Base-by-base conservation (phyloP, 2,888 invertebrate genomes). In the Drosophila heteroneura region DNA sequence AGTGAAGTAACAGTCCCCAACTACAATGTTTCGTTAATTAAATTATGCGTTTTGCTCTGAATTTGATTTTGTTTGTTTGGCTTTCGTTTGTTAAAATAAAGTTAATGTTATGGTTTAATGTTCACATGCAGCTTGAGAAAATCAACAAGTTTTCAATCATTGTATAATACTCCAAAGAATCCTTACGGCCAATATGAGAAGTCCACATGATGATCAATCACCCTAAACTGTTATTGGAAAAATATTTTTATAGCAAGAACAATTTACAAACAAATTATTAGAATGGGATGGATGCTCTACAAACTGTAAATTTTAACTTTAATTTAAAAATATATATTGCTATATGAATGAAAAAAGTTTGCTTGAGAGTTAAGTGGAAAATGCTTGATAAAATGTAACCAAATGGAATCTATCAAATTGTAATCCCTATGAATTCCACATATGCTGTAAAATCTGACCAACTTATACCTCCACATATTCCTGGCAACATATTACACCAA, bases 81-180 rank as follows among this genome's bases (percentile, higher is more conserved):
- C n/a, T 62, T 28, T 41, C 3, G 5, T 57, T 47, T 59, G 41
- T 78, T 61, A 5, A 51, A 76, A 58, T 54, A 64, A 63, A 64
- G 47, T 76, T 75, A 7, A 1, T 44, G 12, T 51, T 70, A 32
- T 30, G 22, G 26, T 47, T 37, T 19, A 22, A 12, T 12, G 26
- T 28, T 47, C 7, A 62, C 12, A 16, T 16, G 33, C 30, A 58
- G 1, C 7, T 33, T 9, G 16, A 49, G 22, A 35, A 14, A 19
- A 5, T 26, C 39, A 1, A 12, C 14, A 37, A 26, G 19, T 12
- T 16, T 30, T 37, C 2, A 19, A 39, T 57, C 10, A 28, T 16
- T 30, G 12, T 35, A 71, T 19, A 39, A 4, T 39, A 5, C 19
- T 39, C 19, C 10, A 19, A 5, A 14, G 9, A 39, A 39, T 2